A percentile compares a stretch with the other conserved stretches of the same genome.
Evolutionary conservation across 1,140 invertebrate species (phyloP).

Genomic region (Phocides pigmalion): DNA sequence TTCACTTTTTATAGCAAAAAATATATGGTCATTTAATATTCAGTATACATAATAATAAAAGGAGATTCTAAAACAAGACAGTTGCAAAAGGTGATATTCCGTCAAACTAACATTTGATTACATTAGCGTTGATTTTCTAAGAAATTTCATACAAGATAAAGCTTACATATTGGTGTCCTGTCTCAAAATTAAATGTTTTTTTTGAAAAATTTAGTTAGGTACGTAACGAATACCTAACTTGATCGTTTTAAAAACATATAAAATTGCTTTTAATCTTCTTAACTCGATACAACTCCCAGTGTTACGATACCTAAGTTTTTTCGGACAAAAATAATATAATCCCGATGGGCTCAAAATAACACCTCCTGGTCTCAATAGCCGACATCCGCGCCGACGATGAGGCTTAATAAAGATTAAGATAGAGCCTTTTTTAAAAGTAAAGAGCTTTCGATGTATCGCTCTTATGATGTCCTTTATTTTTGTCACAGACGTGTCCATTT

Average conservation of each 20-base stretch:
- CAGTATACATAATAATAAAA: too few species aligned
- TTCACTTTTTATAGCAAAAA: too few species aligned
- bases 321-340: conserved; percentile 69
- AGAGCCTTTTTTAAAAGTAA: conserved; percentile 74
- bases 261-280: conserved; percentile 55
- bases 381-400: conserved; percentile 62
- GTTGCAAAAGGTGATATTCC: too few species aligned
- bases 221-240: neutral
- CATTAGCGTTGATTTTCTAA: too few species aligned
- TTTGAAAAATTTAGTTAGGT: too few species aligned
- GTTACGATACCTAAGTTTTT: conserved; percentile 62
- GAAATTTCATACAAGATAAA: too few species aligned
- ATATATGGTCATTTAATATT: too few species aligned
- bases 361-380: conserved; percentile 69
- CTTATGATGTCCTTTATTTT: conserved; percentile 67
- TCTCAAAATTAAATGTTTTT: too few species aligned
- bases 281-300: conserved; percentile 57
- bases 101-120: too few species aligned
- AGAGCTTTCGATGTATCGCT: conserved; percentile 75
- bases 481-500: conserved; percentile 46
- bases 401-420: conserved; percentile 82
- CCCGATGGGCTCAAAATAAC: conserved; percentile 72
- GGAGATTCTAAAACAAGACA: too few species aligned
- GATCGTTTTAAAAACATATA: conserved; percentile 5
- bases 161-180: too few species aligned